Base-by-base conservation (phyloP, 2,888 invertebrate genomes). In the Anodontia alba region DNA sequence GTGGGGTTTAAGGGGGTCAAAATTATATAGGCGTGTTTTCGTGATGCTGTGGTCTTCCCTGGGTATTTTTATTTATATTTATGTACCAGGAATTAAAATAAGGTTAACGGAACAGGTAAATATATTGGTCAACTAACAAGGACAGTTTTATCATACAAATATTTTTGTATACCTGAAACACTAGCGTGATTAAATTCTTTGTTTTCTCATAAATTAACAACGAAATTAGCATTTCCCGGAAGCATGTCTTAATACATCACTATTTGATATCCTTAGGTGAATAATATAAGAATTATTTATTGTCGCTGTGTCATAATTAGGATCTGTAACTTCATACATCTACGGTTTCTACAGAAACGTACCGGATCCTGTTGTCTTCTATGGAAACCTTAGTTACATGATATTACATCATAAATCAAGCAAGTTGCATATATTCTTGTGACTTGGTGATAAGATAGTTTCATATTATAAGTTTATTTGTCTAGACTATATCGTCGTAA, bases 211-310 rank as follows among this genome's bases (percentile, higher is more conserved):
- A 57, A n/a, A 57, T 57, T 57, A 57, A 29, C 3, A 3, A 26
- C 29, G 5, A 57, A 20, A 57, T 57, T 57, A 57, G 29, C 57
- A 57, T 57, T 57, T 57, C 3, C 57, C 23, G 57, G 57, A 57
- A 57, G 57, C 29, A 26, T 57, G 57, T 20, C 57, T 29, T 29
- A 57, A 57, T 57, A 57, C 57, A 57, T 57, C 57, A 57, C 29
- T 17, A 29, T 57, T 23, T 57, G 23, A 29, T 57, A 29, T 57
- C 57, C 57, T 57, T 29, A 29, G 8, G 57, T 29, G 57, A 26
- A 57, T 57, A 57, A 57, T 57, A 57, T 57, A 57, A 26, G 57
- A 29, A 57, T 57, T 57, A 57, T 57, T 57, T 29, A 23, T 10
- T 17, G 57, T 29, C 57, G 29, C 29, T 57, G 26, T 57, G 57